These are phyloP conservation scores for Tuberolachnus salignus DNA, from an alignment of 2,888 invertebrate species.

Conservation along the genomic window DNA sequence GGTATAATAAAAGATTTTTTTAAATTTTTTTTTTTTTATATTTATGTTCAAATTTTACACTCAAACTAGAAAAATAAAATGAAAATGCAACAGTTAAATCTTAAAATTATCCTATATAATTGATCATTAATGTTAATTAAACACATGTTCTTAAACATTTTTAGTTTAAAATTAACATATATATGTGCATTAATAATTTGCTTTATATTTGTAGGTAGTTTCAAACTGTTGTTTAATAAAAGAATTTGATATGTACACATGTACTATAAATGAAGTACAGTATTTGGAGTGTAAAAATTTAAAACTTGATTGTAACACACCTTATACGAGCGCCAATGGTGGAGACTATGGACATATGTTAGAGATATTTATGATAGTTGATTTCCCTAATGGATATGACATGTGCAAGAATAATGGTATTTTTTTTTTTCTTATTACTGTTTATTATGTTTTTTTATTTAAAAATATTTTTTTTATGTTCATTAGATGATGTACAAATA, in stretches of 20 bases:
- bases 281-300: conserved; percentile 21
- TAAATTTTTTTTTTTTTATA: too few species aligned
- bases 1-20: too few species aligned
- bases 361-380: conserved; percentile 39
- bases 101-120: too few species aligned
- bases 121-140: too few species aligned
- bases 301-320: neutral
- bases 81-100: too few species aligned
- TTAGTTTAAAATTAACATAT: too few species aligned
- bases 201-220: too few species aligned
- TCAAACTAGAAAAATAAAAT: too few species aligned
- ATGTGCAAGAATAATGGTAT: neutral
- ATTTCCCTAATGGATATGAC: conserved; percentile 27
- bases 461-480: neutral
- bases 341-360: conserved; percentile 43
- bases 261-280: conserved; percentile 15
- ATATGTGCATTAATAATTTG: too few species aligned
- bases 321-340: neutral
- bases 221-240: conserved; percentile 29
- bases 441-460: too few species aligned
- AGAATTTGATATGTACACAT: conserved; percentile 19
- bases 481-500: neutral
- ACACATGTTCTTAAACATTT: too few species aligned
- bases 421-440: neutral
- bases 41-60: too few species aligned